Base-by-base conservation (phyloP, 1,140 invertebrate species). In the Marisa cornuarietis region DNA sequence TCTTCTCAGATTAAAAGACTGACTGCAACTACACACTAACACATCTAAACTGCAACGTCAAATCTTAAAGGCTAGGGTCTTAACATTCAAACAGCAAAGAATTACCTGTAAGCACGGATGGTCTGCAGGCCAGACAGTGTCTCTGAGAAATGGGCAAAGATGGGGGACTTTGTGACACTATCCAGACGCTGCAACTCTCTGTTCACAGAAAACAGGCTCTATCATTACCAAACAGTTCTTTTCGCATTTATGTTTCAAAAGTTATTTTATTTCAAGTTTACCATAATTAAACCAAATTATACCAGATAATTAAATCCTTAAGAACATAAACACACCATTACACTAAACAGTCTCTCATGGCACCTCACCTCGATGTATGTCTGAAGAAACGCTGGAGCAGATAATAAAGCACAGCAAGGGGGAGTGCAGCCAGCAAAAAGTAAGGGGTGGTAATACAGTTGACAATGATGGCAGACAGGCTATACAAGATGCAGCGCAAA, bases 71-170 rank as follows among this genome's bases (percentile, higher is more conserved):
- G 16, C 54, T 3, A 58, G 16, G 11, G 8, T 58, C 9, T 58
- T 58, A 42, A 11, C 54, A 58, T 18, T 1, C 1, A 58, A 58
- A 14, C 8, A 14, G 54, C 1, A 58, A 58, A 58, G 54, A 11
- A 31, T 20, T 79, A 89, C 79, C 93, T 93, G 85, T 95, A 97
- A 0, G 97, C 96, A 79, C 97, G 92, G 77, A 99, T 97, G 0
- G 96, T 98, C 0, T 95, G 93, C 63, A 99, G 91, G 8, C 97
- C 97, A 90, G 95, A 95, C 0, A 98, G 91, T 0, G 96, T 95
- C 42, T 96, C 94, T 86, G 95, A 96, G 82, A 98, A 91, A 88
- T 98, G 96, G n/a, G 95, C 95, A 86, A 96, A 96, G 2, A 97
- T 93, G 0, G 96, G 96, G 24, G 95, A 94, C 81, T 94, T 93